These are phyloP conservation scores for Poeciliopsis paucimaculata DNA, from an alignment of 2,797 vertebrate genomes.

Conservation along the genomic window DNA sequence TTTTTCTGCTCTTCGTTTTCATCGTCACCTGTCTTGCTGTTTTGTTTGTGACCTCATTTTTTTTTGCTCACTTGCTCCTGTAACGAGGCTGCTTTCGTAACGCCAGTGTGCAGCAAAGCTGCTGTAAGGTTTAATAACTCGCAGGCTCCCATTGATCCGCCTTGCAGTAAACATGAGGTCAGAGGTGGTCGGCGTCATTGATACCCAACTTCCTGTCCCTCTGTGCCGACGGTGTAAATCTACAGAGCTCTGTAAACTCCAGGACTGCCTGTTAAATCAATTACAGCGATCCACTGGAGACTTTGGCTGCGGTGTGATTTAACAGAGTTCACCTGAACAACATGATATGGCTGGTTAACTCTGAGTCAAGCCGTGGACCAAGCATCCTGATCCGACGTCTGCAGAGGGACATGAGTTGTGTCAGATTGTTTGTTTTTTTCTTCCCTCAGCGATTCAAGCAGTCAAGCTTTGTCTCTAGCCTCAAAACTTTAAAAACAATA, in stretches of 20 bases:
- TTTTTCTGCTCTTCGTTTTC: neutral
- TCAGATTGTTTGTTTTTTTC: neutral
- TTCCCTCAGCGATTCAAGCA: neutral
- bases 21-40: neutral
- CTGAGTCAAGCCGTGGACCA: neutral
- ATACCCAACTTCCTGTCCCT: constrained; percentile 33
- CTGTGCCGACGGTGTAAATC: constrained; percentile 34
- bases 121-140: neutral
- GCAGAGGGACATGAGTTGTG: neutral
- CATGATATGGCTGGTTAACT: constrained; percentile 23
- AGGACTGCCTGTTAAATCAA: constrained; percentile 41
- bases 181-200: constrained; percentile 53
- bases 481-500: neutral
- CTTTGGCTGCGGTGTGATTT: constrained; percentile 30
- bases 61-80: neutral
- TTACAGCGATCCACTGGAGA: constrained; percentile 45
- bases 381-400: neutral
- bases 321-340: constrained; percentile 26
- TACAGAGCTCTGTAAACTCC: constrained; percentile 58
- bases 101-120: neutral
- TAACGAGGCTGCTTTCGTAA: neutral
- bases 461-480: neutral
- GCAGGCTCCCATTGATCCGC: constrained; percentile 36
- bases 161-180: constrained; percentile 49
- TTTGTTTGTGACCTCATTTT: neutral